A percentile compares a stretch with the other conserved stretches of the same genome.
phyloP scores from a whole-genome alignment of 2,888 invertebrate genomes.

The Drosophila rellima region DNA sequence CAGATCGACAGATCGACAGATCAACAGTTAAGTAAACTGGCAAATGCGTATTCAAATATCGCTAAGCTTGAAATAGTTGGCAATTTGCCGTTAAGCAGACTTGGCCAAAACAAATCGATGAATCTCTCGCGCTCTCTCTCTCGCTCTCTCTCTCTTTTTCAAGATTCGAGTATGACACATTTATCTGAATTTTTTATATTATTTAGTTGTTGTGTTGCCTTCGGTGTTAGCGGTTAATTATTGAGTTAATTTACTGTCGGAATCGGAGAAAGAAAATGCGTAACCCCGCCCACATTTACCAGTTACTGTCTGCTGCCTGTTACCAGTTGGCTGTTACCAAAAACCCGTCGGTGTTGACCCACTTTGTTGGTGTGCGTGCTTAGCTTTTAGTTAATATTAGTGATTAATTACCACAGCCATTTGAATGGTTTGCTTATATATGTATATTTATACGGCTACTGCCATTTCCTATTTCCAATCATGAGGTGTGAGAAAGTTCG shows the following conservation, averaged over 20 bases:
- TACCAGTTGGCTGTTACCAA: conserved; percentile 10
- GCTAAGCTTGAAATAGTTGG: conserved; percentile 19
- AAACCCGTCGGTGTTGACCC: conserved; percentile 44
- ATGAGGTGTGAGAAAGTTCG: conserved; percentile 8
- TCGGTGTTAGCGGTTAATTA: conserved; percentile 62
- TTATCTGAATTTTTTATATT: conserved; percentile 15
- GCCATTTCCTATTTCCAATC: conserved; percentile 10
- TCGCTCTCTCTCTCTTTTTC: not conserved
- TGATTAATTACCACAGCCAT: conserved; percentile 25
- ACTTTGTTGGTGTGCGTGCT: too few species aligned
- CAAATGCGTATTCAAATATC: conserved; percentile 9
- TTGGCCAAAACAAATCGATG: conserved; percentile 11
- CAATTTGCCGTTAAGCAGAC: conserved; percentile 40
- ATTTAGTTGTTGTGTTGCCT: conserved; percentile 50
- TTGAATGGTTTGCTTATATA: conserved; percentile 3
- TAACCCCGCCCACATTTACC: conserved; percentile 28
- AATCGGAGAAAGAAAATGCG: conserved; percentile 52
- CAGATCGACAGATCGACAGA: conserved; percentile 13
- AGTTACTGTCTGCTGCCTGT: conserved; percentile 5
- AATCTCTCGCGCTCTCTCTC: not conserved
- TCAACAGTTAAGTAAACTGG: conserved; percentile 17
- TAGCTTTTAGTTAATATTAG: conserved; percentile 31
- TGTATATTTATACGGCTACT: not conserved
- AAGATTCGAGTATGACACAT: conserved; percentile 43
- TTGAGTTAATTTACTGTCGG: conserved; percentile 58